Evolutionary conservation across 1,140 invertebrate genomes (phyloP), one percentile per base, ranked within the genome.

Genomic region (Drosophila pallidifrons): DNA sequence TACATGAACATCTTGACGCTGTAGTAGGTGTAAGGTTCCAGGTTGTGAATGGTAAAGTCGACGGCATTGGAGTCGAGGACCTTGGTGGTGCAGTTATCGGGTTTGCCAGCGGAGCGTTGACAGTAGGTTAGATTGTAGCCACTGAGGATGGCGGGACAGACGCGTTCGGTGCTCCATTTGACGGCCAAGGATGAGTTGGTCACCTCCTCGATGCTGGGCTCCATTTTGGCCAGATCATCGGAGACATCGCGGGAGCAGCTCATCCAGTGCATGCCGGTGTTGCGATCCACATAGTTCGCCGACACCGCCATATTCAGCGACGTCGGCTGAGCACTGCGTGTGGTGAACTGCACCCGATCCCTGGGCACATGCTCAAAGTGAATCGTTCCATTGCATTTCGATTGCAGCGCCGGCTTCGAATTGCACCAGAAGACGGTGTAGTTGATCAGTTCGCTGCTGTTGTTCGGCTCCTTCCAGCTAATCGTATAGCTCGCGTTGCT

Each of bases 391-490:
- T 85, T 67, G 64, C 91, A 92, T 30, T 91, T 86, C 10, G 79
- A 81, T 5, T 64, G 69, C 5, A 75, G 54, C 5, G 70, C 82
- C 6, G 75, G 72, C 47, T 82, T 85, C 0, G 88, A 54, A 1
- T 77, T 68, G 61, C 91, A 92, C 91, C 91, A 92, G 72, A 82
- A 92, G 0, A 92, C 86, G 0, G 91, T 92, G 58, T 91, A 92
- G 69, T 88, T 77, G 5, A 58, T 45, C n/a, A 92, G 52, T 2
- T 69, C 58, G 0, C 13, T 5, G 2, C 6, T 30, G 49, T 81
- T 73, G n/a, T 75, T 58, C 0, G 91, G 91, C n/a, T 85, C 59
- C 68, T 75, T 74, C 91, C 91, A 92, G 46, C 79, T 78, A 1
- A 92, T 66, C 43, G 82, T 91, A 35, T 81, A 89, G 58, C 85